Evolutionary conservation across 2,888 invertebrate species (phyloP).

Genomic region (Dynastes maya): DNA sequence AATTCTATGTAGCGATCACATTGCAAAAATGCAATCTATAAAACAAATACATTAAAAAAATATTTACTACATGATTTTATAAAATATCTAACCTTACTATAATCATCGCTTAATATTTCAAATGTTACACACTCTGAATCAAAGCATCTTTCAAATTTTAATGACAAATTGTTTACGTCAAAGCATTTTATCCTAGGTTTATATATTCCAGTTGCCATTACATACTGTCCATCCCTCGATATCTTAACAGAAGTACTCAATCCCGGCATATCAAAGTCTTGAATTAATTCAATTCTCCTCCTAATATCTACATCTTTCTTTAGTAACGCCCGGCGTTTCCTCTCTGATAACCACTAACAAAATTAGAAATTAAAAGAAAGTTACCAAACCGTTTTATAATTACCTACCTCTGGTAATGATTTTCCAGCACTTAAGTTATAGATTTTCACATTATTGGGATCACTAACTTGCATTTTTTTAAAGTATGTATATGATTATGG

Average conservation of each 20-base stretch:
- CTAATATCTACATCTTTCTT: slow-evolving; percentile 93
- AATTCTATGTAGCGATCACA: slow-evolving; percentile 95
- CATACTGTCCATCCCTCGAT: slow-evolving; percentile 93
- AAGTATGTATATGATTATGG: not conserved
- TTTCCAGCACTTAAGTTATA: slow-evolving; percentile 98
- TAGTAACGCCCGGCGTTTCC: slow-evolving; percentile 84
- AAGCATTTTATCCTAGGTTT: slow-evolving; percentile 97
- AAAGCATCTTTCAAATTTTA: slow-evolving; percentile 98
- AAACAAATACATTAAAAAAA: slow-evolving; percentile 57
- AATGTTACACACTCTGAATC: slow-evolving; percentile 98
- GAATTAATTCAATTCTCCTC: slow-evolving; percentile 94
- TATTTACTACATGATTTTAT: not conserved
- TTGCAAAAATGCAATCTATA: slow-evolving; percentile 90
- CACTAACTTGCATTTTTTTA: slow-evolving; percentile 89
- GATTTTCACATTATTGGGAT: slow-evolving; percentile 96
- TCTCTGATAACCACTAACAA: slow-evolving; percentile 89
- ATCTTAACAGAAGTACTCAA: slow-evolving; percentile 88
- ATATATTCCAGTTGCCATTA: slow-evolving; percentile 94
- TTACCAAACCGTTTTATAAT: not conserved
- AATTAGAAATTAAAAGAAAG: slow-evolving; percentile 49
- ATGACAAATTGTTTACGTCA: slow-evolving; percentile 94
- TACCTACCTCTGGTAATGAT: slow-evolving; percentile 94
- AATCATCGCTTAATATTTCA: slow-evolving; percentile 94
- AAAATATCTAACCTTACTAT: slow-evolving; percentile 82
- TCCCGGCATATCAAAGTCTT: slow-evolving; percentile 99